Evolutionary conservation across 35 echinoderm and acorn worm genomes (phyloP), one percentile per base, ranked within the genome.

Genomic region (Heliocidaris tuberculata): DNA sequence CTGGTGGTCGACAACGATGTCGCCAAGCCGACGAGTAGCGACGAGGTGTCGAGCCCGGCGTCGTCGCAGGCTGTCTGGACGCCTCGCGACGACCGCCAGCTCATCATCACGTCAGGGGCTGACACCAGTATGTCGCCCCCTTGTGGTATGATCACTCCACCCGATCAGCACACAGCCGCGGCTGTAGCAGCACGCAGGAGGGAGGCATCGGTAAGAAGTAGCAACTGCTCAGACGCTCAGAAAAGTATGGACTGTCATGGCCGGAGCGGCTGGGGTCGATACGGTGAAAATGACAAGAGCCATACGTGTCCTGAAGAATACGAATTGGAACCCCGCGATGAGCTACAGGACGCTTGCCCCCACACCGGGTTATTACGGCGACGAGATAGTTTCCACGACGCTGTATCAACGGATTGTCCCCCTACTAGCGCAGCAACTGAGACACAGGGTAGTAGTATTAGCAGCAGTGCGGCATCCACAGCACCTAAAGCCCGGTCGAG

Each of bases 321-420:
- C 95, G 95, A 96, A 94, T 88, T 96, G 54, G 93, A 96, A 85
- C 86, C 95, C 11, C 95, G 95, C 78, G 95, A 96, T 96, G 95
- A 96, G 47, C 93, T 59, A n/a, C 95, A 94, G 49, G 86, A 96
- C 70, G 93, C 95, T 94, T 88, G 86, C 85, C 65, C 95, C 86
- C 85, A 94, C 49, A 94, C 95, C 87, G 95, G 95, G 87, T 96
- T 95, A 95, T 56, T 96, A 70, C 85, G 87, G 50, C 94, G 93
- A 48, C 50, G 93, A 94, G 94, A 90, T 27, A 90, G 90, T 32
- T 48, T 90, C 59, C 88, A 92, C 19, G 94, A 95, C 94, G 60
- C 86, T 30, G 87, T 90, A 85, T 59, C 94, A 59, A 95, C 52
- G 56, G 94, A 95, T 85, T 90, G 12, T 21, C 78, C 31, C 31